Evolutionary conservation across 2,113 vertebrate genomes (phyloP).

Genomic region (Dicrurus megarhynchus): DNA sequence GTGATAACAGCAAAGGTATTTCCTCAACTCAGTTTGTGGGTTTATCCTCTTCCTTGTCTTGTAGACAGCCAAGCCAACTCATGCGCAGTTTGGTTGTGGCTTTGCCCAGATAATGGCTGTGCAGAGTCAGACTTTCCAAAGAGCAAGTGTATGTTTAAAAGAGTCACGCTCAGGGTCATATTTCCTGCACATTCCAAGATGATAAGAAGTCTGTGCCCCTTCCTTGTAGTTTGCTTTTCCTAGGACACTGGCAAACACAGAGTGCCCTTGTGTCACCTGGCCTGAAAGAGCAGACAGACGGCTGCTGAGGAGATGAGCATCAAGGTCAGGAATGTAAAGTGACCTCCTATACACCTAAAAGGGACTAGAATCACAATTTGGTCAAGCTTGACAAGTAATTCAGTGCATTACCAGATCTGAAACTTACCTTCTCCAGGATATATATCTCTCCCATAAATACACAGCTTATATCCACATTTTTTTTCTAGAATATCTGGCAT

Average conservation of each 20-base stretch:
- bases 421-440: constrained; percentile 84
- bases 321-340: not conserved
- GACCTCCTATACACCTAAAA: not conserved
- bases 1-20: not conserved
- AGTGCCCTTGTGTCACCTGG: not conserved
- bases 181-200: not conserved
- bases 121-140: not conserved
- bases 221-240: not conserved
- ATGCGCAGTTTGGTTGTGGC: fast-evolving
- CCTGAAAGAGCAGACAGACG: not conserved
- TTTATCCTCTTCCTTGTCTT: not conserved
- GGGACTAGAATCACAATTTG: not conserved
- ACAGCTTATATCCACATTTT: constrained; percentile 84
- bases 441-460: constrained; percentile 84
- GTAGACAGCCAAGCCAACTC: not conserved
- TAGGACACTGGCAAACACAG: not conserved
- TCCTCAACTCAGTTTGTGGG: not conserved
- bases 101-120: not conserved
- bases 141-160: not conserved
- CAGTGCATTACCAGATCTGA: not conserved
- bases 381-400: not conserved
- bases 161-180: not conserved
- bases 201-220: not conserved
- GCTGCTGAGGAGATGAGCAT: not conserved
- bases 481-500: constrained; percentile 86